Percentiles rank a stretch among this genome's conserved stretches.
These are phyloP conservation scores for Riptortus pedestris DNA, from an alignment of 1,140 invertebrate genomes.

Conservation along the genomic window DNA sequence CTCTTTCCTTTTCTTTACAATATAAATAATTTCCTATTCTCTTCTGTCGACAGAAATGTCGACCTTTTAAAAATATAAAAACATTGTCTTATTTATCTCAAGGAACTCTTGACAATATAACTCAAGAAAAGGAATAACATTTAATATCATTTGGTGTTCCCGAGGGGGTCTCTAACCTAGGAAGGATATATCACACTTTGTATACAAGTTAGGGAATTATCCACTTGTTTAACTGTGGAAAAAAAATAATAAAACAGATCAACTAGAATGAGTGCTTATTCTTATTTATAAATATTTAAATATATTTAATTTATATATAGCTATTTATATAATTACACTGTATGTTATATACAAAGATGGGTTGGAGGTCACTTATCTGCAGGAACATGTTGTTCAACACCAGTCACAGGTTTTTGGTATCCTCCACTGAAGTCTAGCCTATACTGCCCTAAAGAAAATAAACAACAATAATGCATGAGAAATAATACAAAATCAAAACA, in stretches of 20 bases:
- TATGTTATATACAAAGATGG: conserved; percentile 4
- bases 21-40: not conserved
- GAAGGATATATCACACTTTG: conserved; percentile 16
- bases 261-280: conserved; percentile 6
- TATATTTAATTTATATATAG: conserved; percentile 17
- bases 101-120: conserved; percentile 4
- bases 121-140: not conserved
- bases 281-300: conserved; percentile 17
- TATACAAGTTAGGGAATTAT: conserved; percentile 10
- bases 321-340: conserved; percentile 15
- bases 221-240: not conserved
- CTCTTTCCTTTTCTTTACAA: not conserved
- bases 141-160: conserved; percentile 13
- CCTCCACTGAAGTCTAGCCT: conserved; percentile 24
- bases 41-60: not conserved
- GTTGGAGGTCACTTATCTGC: conserved; percentile 25
- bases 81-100: conserved; percentile 1
- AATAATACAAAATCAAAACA: no score
- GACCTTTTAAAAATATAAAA: conserved; percentile 14
- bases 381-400: conserved; percentile 14
- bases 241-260: conserved; percentile 6
- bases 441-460: conserved; percentile 23
- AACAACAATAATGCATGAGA: no score
- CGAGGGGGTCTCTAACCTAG: not conserved
- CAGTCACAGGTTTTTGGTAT: conserved; percentile 24